These are phyloP conservation scores for Lasioglossum albipes DNA, from an alignment of 1,140 invertebrate genomes.

Conservation along the genomic window DNA sequence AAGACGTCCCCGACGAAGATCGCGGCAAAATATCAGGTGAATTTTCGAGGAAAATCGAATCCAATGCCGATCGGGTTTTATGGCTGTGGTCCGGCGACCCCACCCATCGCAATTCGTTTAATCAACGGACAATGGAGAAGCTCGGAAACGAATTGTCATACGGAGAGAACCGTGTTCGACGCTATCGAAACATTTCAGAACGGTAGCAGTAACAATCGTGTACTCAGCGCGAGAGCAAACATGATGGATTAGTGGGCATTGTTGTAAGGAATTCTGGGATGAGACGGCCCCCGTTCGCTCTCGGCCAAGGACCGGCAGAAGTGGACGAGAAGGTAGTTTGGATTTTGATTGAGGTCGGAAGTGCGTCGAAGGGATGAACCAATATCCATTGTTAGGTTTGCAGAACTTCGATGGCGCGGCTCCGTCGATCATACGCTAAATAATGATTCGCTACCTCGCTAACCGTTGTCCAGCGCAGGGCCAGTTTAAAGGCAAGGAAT, in stretches of 20 bases:
- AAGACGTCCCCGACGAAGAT: background rate
- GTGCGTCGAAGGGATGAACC: constrained; percentile 51
- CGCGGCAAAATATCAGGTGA: background rate
- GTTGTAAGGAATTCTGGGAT: constrained; percentile 53
- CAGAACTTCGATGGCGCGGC: constrained; percentile 15
- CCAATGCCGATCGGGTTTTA: background rate
- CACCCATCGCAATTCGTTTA: constrained; percentile 39
- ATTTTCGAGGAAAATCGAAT: constrained; percentile 16
- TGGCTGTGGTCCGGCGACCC: background rate
- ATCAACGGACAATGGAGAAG: constrained; percentile 36
- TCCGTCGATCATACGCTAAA: constrained; percentile 41
- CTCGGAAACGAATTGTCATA: constrained; percentile 40
- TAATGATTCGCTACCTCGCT: background rate
- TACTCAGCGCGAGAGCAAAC: constrained; percentile 38
- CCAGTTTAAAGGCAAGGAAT: too few relatives aligned
- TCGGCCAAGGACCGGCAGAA: background rate
- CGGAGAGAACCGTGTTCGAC: constrained; percentile 14
- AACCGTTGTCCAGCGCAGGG: too few relatives aligned
- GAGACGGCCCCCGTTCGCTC: constrained; percentile 23
- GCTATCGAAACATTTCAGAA: constrained; percentile 43
- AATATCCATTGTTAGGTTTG: constrained; percentile 50
- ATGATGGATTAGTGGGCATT: constrained; percentile 47
- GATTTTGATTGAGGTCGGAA: constrained; percentile 54
- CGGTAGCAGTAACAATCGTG: constrained; percentile 35
- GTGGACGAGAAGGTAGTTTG: constrained; percentile 47